Conservation (phyloP, 2,113 vertebrate genomes). For the Heterocephalus glaber region DNA sequence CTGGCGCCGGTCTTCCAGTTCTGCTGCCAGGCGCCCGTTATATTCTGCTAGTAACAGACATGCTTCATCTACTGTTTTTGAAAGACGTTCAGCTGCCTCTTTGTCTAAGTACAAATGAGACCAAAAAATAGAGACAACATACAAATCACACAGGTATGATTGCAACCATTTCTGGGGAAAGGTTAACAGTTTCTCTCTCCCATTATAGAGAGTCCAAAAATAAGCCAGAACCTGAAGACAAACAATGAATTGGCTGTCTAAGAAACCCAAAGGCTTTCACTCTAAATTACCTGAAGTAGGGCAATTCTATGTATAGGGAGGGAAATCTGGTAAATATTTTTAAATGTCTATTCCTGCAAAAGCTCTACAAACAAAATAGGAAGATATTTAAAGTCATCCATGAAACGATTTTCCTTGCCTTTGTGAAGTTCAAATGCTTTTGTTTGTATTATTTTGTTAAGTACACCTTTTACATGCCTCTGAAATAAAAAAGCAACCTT, state of each 20-base stretch:
- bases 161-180: slow-evolving; percentile 49
- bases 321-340: background rate
- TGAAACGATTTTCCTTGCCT: slow-evolving; percentile 36
- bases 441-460: slow-evolving; percentile 28
- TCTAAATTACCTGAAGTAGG: slow-evolving; percentile 40
- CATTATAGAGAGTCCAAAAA: background rate
- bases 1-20: slow-evolving; percentile 97
- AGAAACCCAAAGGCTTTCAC: slow-evolving; percentile 45
- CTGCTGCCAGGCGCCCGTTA: slow-evolving; percentile 96
- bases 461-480: slow-evolving; percentile 12
- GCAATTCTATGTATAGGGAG: background rate
- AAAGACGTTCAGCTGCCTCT: slow-evolving; percentile 96
- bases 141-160: slow-evolving; percentile 68
- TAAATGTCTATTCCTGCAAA: slow-evolving; percentile 13
- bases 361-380: slow-evolving; percentile 40
- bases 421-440: slow-evolving; percentile 37
- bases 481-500: slow-evolving; percentile 41
- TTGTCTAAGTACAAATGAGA: slow-evolving; percentile 88
- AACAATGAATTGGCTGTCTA: slow-evolving; percentile 16
- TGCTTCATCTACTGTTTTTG: slow-evolving; percentile 97
- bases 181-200: slow-evolving; percentile 3
- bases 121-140: slow-evolving; percentile 61
- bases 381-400: background rate
- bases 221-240: slow-evolving; percentile 26
- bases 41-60: slow-evolving; percentile 97